Conservation (phyloP, 2,888 invertebrate genomes). For the Ornithoptera priamus region DNA sequence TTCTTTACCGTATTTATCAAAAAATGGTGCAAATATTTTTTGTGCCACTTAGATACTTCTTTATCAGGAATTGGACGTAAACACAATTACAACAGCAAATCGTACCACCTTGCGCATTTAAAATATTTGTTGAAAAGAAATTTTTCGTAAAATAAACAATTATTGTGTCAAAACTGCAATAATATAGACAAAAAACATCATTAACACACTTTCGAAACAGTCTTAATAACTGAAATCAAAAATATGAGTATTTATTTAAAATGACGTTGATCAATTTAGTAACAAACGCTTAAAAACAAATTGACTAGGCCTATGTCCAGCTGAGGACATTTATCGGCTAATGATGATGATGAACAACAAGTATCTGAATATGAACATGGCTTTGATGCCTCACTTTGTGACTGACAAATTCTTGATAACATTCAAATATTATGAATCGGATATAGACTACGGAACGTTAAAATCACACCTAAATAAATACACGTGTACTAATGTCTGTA, state of each 20-base stretch:
- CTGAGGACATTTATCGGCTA: no score
- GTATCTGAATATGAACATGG: neutral
- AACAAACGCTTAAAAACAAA: no score
- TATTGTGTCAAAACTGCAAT: neutral
- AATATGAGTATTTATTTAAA: neutral
- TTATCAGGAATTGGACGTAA: neutral
- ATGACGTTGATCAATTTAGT: neutral
- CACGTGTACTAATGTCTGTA: neutral
- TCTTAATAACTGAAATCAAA: neutral
- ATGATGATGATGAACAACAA: neutral
- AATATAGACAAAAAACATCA: neutral
- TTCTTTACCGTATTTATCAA: neutral
- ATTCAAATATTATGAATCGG: neutral
- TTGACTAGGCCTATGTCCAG: no score
- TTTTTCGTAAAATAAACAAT: neutral
- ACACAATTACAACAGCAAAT: neutral
- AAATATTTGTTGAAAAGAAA: neutral
- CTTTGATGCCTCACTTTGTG: neutral
- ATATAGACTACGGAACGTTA: slow-evolving; percentile 39
- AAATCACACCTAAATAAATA: slow-evolving; percentile 46
- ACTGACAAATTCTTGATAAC: slow-evolving; percentile 1
- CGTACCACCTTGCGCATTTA: neutral
- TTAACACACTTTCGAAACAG: neutral
- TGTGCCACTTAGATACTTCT: neutral
- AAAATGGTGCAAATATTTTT: neutral